phyloP scores from a whole-genome alignment of 1,140 invertebrate species.

The Neoseiulus cucumeris region DNA sequence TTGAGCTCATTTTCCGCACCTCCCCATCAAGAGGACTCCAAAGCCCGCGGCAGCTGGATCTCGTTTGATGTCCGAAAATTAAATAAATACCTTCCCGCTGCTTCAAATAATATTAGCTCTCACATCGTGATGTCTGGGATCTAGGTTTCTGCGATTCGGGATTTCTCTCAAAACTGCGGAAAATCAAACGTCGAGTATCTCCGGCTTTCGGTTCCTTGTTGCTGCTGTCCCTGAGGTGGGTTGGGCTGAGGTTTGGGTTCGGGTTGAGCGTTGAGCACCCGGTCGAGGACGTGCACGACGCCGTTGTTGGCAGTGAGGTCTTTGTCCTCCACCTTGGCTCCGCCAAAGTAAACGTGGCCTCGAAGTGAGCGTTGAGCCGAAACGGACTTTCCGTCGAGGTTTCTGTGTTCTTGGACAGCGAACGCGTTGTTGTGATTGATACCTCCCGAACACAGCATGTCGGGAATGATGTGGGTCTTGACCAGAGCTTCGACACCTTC shows the following conservation, averaged over 20 bases:
- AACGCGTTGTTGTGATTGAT: slow-evolving; percentile 17
- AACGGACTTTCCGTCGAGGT: slow-evolving; percentile 27
- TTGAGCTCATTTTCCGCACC: no score
- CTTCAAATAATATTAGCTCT: no score
- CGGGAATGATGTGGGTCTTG: slow-evolving; percentile 33
- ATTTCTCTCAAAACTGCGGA: neutral
- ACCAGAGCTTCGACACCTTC: slow-evolving; percentile 29
- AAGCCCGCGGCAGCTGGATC: no score
- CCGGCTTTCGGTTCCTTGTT: neutral
- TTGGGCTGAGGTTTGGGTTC: neutral
- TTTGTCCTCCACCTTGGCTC: slow-evolving; percentile 34
- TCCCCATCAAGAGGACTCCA: no score
- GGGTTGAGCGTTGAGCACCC: slow-evolving; percentile 14
- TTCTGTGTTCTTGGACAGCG: slow-evolving; percentile 23
- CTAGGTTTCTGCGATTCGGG: no score
- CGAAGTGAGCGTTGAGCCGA: slow-evolving; percentile 30
- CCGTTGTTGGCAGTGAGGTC: slow-evolving; percentile 38
- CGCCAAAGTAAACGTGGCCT: slow-evolving; percentile 34
- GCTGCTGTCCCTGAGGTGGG: neutral
- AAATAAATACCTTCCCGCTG: no score
- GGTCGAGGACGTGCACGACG: slow-evolving; percentile 37
- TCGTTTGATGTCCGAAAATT: no score
- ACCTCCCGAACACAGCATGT: slow-evolving; percentile 38
- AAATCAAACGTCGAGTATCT: neutral
- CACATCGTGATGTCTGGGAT: no score